Base-by-base conservation (phyloP, 1,140 invertebrate genomes). In the Aphelinus atriplicis region DNA sequence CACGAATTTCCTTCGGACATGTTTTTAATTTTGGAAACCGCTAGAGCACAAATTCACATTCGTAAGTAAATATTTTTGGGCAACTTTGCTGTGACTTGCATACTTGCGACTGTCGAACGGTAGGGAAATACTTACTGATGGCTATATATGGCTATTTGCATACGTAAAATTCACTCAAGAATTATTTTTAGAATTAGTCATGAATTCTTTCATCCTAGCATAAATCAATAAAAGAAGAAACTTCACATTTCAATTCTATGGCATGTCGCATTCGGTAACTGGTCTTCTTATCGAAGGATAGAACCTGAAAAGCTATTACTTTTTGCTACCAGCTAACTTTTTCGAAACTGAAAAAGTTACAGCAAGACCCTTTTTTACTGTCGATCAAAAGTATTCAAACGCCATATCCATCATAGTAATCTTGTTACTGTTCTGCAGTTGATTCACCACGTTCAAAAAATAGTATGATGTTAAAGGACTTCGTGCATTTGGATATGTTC, bases 1-100 rank as follows among this genome's bases (percentile, higher is more conserved):
- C 86, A 86, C 1, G 90, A 93, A 71, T 95, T 95, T 81, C 93
- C 92, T 1, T 96, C 94, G 0, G 94, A 95, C 83, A 80, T 95
- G 4, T 95, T 93, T 81, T 81, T 94, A 45, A 88, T 94, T 10
- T 85, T 95, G 42, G 92, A 93, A 86, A 91, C 92, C 1, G 89
- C 91, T 57, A 89, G 91, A 79, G 93, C 91, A 1, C 83, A 88
- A 80, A 71, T 95, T 42, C 90, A 90, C 57, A 90, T 94, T 71
- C 84, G 91, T 91, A 86, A 84, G 83, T 82, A 75, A 75, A 9
- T 26, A 56, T 53, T 53, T 53, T 6, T 53, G 9, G 4, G 51
- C 4, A 53, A 53, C 4, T 53, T 53, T 53, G 9, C 51, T 6
- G 4, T 53, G 51, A 26, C 26, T 26, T 26, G 26, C 26, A 26